Conservation (phyloP, 2,113 vertebrate genomes). For the Daboia siamensis region DNA sequence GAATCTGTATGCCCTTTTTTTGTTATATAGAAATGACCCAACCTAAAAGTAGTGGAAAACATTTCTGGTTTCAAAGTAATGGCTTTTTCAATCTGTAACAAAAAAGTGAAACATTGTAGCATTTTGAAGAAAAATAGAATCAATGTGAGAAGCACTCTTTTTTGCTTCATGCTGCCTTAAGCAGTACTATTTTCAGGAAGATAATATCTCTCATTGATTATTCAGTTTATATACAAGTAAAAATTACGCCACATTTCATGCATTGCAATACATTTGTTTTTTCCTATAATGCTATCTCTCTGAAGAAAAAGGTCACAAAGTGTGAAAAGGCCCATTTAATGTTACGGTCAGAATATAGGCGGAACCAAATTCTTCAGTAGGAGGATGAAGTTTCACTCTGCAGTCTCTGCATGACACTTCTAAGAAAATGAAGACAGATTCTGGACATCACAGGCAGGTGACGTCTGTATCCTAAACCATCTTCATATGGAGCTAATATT, state of each 20-base stretch:
- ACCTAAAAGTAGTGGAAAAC: neutral
- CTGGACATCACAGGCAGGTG: neutral
- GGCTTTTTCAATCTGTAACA: neutral
- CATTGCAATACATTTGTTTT: neutral
- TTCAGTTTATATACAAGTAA: neutral
- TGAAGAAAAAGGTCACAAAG: neutral
- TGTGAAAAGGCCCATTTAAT: neutral
- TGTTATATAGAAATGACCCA: neutral
- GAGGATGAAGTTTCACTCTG: neutral
- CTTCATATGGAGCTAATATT: neutral
- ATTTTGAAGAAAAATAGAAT: neutral
- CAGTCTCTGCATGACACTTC: neutral
- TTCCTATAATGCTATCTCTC: neutral
- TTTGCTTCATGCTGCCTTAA: neutral
- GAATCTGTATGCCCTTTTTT: neutral
- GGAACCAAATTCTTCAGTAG: neutral
- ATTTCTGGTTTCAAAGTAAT: neutral
- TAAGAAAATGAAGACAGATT: neutral
- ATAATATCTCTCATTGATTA: neutral
- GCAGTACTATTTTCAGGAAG: neutral
- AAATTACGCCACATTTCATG: neutral
- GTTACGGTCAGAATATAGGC: neutral
- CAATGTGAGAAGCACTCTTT: neutral
- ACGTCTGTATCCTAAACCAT: neutral
- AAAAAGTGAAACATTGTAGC: too few relatives aligned